phyloP scores from a whole-genome alignment of 2,797 vertebrate species.

The Cossypha heuglini region DNA sequence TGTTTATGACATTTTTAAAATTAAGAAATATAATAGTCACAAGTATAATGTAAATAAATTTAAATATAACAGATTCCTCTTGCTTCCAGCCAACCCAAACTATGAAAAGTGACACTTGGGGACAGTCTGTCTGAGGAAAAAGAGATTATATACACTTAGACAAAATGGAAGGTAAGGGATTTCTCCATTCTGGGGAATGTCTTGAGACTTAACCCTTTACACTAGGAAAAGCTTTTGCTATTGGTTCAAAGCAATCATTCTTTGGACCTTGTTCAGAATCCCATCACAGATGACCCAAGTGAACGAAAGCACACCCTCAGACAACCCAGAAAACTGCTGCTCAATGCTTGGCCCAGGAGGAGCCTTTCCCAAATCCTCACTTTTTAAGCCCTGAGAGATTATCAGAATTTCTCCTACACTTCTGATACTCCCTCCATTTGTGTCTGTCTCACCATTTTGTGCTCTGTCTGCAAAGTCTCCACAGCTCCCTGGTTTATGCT shows the following conservation, averaged over 20 bases:
- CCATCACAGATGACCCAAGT: neutral
- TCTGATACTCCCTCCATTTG: neutral
- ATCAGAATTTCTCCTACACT: neutral
- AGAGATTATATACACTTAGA: neutral
- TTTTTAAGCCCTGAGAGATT: neutral
- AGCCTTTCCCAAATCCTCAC: neutral
- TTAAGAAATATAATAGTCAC: slow-evolving; percentile 19
- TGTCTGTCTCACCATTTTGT: neutral
- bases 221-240: neutral
- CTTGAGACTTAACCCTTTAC: neutral
- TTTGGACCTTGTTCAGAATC: neutral
- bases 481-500: neutral
- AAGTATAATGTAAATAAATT: slow-evolving; percentile 20
- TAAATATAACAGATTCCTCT: neutral
- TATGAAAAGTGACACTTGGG: neutral
- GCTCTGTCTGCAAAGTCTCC: neutral
- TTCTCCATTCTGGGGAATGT: neutral
- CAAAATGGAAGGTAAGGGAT: neutral
- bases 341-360: rapidly evolving
- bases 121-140: neutral
- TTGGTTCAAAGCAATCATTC: neutral
- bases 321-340: neutral
- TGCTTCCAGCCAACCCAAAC: neutral
- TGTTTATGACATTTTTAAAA: slow-evolving; percentile 32
- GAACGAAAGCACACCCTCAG: neutral